Evolutionary conservation across 2,113 vertebrate genomes (phyloP).

Genomic region (Ahaetulla prasina): DNA sequence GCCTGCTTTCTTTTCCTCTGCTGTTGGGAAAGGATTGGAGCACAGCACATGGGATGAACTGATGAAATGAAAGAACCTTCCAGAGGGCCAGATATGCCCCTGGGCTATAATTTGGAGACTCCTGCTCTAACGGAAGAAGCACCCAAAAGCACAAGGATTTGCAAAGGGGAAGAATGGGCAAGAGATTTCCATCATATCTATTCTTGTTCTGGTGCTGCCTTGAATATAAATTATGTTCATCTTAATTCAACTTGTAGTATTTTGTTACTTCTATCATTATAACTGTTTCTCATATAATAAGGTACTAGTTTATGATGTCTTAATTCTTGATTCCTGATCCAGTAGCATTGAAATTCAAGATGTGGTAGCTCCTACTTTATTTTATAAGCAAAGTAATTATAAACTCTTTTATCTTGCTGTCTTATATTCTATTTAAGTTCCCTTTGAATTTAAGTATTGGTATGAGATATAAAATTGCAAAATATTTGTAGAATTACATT

Average conservation of each 20-base stretch:
- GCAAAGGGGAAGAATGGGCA: not conserved
- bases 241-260: not conserved
- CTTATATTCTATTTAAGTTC: not conserved
- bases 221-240: not conserved
- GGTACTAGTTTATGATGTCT: not conserved
- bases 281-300: not conserved
- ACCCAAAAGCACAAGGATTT: not conserved
- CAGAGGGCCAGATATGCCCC: not conserved
- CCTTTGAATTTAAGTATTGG: slow-evolving; percentile 11
- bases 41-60: not conserved
- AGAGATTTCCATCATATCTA: not conserved
- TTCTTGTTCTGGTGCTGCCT: not conserved
- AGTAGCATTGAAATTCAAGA: not conserved
- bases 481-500: slow-evolving; percentile 14
- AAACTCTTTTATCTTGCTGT: not conserved
- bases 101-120: not conserved
- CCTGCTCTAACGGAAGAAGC: not conserved
- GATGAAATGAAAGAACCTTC: not conserved
- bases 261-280: not conserved
- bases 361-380: not conserved
- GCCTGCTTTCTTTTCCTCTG: not conserved
- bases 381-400: not conserved
- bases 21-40: not conserved
- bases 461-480: not conserved
- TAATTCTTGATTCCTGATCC: not conserved